Conservation (phyloP, 2,888 invertebrate genomes). For the Prionchulus punctatus region DNA sequence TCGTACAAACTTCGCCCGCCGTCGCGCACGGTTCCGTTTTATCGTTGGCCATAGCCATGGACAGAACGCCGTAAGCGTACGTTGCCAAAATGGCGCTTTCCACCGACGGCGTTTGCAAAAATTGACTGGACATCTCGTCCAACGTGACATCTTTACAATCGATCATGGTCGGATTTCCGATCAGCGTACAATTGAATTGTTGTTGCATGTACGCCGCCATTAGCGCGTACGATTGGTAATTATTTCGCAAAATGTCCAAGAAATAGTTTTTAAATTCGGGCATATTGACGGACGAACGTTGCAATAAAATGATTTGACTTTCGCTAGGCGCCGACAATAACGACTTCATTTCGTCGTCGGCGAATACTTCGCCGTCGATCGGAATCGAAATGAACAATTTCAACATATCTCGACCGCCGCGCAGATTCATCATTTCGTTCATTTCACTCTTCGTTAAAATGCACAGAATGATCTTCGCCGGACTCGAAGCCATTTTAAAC, state of each 20-base stretch:
- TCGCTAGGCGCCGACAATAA: neutral
- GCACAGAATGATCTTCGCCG: no score
- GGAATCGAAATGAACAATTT: constrained; percentile 20
- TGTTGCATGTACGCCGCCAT: constrained; percentile 25
- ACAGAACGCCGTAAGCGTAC: constrained; percentile 24
- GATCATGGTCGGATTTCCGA: constrained; percentile 4
- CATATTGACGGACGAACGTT: neutral
- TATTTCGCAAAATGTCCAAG: constrained; percentile 24
- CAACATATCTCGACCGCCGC: neutral
- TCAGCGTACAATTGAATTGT: constrained; percentile 13
- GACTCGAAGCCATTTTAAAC: neutral
- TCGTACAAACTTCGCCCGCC: neutral
- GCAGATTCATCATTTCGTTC: neutral
- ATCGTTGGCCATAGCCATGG: neutral
- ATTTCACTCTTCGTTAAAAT: neutral
- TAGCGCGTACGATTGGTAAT: constrained; percentile 26
- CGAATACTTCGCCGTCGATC: constrained; percentile 18
- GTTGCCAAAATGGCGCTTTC: constrained; percentile 24
- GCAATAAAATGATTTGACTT: neutral
- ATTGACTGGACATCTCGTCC: constrained; percentile 8
- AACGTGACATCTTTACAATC: constrained; percentile 10
- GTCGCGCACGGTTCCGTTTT: neutral
- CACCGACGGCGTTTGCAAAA: constrained; percentile 16
- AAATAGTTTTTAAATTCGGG: constrained; percentile 19
- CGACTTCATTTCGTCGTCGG: constrained; percentile 14